Base-by-base conservation (phyloP, 2,113 vertebrate genomes). In the Colinus virginianus region DNA sequence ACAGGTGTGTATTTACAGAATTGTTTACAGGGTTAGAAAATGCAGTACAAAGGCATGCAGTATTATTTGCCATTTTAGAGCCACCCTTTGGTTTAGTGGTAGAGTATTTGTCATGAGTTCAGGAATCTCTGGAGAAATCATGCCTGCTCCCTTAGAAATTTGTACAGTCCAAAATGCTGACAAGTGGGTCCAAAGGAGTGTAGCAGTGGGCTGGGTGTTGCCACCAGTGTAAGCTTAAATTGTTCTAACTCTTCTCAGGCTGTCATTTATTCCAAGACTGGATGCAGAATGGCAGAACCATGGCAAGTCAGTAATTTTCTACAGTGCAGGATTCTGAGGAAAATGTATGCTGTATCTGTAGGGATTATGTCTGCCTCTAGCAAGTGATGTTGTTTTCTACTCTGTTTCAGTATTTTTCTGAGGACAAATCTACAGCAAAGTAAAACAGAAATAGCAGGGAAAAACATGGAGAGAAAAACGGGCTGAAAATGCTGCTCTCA, bases 401-500 rank as follows among this genome's bases (percentile, higher is more conserved):
- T 3, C 11, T 77, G 30, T 40, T 22, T 77, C 42, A 76, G 51
- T 40, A 30, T 76, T 85, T 40, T 72, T 48, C 55, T 58, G 63
- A 48, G 85, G 82, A 62, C n/a, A 68, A 40, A 87, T 48, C 36
- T 74, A 58, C 51, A 55, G 49, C 59, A 46, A 85, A 92, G 64
- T 53, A 14, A 66, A 91, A 48, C 18, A 68, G 32, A 49, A 76
- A 55, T 43, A 48, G 26, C 40, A 70, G 49, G 49, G 13, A 26
- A 25, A 79, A 64, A 49, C 46, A 78, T 62, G 32, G 55, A 28
- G 63, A 38, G 36, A 87, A 78, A 69, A 83, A 48, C 20, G 7
- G 22, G 43, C 64, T 70, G 83, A 49, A 64, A 55, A 63, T 0
- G 0, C 14, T 82, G 48, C n/a, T 94, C 64, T 82, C 0, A 0